Percentiles rank a stretch among this genome's conserved stretches.
phyloP scores from a whole-genome alignment of 2,888 invertebrate genomes.

The Plagodis pulveraria region DNA sequence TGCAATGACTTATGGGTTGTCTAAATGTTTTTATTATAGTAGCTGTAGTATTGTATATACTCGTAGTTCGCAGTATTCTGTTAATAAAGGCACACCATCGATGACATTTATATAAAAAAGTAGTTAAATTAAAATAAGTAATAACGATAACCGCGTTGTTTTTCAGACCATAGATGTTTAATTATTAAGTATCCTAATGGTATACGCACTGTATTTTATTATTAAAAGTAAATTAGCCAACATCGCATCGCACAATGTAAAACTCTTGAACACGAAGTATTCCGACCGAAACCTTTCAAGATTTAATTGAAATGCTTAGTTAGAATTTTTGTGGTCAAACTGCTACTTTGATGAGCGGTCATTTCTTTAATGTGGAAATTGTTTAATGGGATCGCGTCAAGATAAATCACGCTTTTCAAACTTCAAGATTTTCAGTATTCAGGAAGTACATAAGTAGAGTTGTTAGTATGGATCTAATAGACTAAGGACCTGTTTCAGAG shows the following conservation, averaged over 20 bases:
- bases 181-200: not conserved
- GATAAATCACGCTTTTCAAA: slow-evolving; percentile 17
- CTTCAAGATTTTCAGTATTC: not conserved
- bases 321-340: slow-evolving; percentile 56
- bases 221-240: not conserved
- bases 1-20: no score
- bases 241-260: slow-evolving; percentile 14
- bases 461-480: not conserved
- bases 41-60: no score
- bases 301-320: slow-evolving; percentile 70
- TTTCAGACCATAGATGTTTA: not conserved
- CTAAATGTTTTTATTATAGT: no score
- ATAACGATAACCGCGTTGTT: not conserved
- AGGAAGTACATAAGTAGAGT: not conserved
- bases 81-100: no score
- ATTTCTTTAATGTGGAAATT: slow-evolving; percentile 37
- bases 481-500: no score
- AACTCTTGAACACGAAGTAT: slow-evolving; percentile 46
- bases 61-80: no score
- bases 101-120: no score
- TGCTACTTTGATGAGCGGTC: slow-evolving; percentile 38
- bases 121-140: no score
- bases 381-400: slow-evolving; percentile 25
- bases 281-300: slow-evolving; percentile 61
- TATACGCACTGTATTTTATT: not conserved